Conservation (phyloP, 2,113 vertebrate genomes). For the Jaculus jaculus region DNA sequence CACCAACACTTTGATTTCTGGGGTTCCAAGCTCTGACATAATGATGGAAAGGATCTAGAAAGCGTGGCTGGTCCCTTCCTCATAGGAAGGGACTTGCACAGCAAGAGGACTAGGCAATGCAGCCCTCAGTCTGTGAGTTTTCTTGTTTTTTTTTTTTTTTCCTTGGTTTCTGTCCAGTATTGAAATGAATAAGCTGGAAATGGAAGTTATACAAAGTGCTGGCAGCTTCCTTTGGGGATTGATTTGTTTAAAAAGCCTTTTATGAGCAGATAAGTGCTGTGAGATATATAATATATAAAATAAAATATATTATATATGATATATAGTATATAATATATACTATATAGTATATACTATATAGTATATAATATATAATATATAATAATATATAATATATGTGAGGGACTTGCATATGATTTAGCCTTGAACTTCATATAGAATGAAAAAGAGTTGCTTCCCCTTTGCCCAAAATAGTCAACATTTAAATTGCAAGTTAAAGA, state of each 20-base stretch:
- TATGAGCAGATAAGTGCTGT: constrained; percentile 82
- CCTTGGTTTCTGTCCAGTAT: constrained; percentile 75
- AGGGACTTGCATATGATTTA: constrained; percentile 80
- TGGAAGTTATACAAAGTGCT: constrained; percentile 74
- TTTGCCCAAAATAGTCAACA: constrained; percentile 79
- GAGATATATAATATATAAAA: constrained; percentile 62
- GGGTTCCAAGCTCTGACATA: not conserved
- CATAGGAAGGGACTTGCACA: no score
- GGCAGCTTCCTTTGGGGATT: constrained; percentile 77
- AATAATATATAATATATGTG: not conserved
- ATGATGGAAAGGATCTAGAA: not conserved
- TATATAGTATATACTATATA: no score
- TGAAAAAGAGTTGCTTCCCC: constrained; percentile 78
- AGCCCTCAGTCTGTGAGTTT: not conserved
- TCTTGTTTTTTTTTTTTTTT: not conserved
- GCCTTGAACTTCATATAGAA: constrained; percentile 81
- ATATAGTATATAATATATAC: no score
- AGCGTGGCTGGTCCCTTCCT: not conserved
- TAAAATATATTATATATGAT: no score
- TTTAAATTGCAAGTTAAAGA: constrained; percentile 76
- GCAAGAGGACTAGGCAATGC: not conserved
- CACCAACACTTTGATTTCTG: not conserved
- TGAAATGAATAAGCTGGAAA: constrained; percentile 81
- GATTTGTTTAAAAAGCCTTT: constrained; percentile 81
- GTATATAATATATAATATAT: no score